Evolutionary conservation across 2,888 invertebrate genomes (phyloP), one percentile per base, ranked within the genome.

Genomic region (Prosapia bicincta): DNA sequence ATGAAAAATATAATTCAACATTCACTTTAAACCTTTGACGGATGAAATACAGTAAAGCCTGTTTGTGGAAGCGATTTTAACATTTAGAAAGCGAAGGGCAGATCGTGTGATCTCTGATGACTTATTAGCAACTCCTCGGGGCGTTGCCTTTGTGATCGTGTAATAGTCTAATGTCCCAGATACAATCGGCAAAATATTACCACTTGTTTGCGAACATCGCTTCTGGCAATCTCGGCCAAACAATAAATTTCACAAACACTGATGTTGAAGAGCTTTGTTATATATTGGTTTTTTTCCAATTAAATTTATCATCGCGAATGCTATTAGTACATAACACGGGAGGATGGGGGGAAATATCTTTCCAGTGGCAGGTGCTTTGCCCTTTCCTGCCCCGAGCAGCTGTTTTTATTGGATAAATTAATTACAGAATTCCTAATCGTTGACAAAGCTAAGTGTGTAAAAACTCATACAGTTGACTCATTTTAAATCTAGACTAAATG

Each of bases 181-280:
- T 54, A 20, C 54, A 54, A 54, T 54, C 54, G 54, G 54, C 20
- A 54, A 54, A 54, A 38, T 38, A 38, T 38, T 38, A 38, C 38
- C 38, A 38, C 38, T 38, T 38, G 38, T 38, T 38, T 38, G 2
- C 38, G 15, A 38, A 13, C 13, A 38, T 13, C n/a, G 20, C 54
- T 54, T n/a, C 54, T 20, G 54, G 54, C 54, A 9, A 54, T 54
- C 54, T 54, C 54, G 20, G 54, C 54, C 20, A 20, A 54, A 54
- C 54, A 54, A 54, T 54, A 54, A 54, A 54, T 54, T 54, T 54
- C 54, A 54, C 54, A 54, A 54, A 54, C 54, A 54, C 54, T 54
- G 54, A n/a, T 54, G 54, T 54, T 54, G 54, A 54, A 54, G 54
- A 54, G 54, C 54, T 54, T 54, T 54, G 54, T 54, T 54, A 54